Conservation (phyloP, 2,113 vertebrate species). For the Anoura caudifer region DNA sequence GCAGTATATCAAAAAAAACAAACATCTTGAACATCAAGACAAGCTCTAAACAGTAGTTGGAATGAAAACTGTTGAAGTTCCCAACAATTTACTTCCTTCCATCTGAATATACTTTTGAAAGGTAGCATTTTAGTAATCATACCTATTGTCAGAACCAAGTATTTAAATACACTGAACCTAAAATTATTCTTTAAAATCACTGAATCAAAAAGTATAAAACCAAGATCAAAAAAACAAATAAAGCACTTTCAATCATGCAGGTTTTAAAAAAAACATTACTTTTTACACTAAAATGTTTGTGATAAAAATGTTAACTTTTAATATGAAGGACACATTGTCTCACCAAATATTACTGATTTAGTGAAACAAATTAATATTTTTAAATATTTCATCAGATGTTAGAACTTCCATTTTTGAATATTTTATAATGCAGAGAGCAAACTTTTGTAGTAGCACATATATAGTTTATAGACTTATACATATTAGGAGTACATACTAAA, state of each 20-base stretch:
- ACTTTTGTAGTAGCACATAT: not conserved
- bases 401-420: not conserved
- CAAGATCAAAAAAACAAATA: not conserved
- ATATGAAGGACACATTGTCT: not conserved
- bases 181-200: not conserved
- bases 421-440: conserved; percentile 3
- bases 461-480: not conserved
- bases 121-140: not conserved
- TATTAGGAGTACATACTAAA: not conserved
- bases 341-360: not conserved
- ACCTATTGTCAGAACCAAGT: not conserved
- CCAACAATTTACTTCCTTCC: not conserved
- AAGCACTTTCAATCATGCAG: not conserved
- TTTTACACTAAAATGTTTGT: not conserved
- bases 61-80: not conserved
- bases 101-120: not conserved
- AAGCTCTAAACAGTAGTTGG: not conserved
- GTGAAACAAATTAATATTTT: not conserved
- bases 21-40: not conserved
- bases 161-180: not conserved
- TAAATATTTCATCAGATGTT: not conserved
- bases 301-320: not conserved
- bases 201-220: conserved; percentile 13
- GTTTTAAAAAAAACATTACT: not conserved
- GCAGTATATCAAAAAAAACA: not conserved